These are phyloP conservation scores for Drosophila tropicalis DNA, from an alignment of 1,140 invertebrate species.

Conservation along the genomic window DNA sequence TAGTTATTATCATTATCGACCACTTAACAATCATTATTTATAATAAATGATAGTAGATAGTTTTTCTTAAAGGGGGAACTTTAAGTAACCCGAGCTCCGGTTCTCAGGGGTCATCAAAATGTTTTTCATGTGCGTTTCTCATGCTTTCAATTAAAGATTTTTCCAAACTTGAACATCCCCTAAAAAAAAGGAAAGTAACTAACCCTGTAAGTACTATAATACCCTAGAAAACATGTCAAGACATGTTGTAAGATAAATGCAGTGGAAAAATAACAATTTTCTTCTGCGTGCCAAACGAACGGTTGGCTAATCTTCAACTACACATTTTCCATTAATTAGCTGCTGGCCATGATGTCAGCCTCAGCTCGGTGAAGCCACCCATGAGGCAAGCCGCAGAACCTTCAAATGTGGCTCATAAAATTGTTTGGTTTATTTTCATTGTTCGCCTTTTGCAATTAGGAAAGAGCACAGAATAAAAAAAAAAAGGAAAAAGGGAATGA, in stretches of 20 bases:
- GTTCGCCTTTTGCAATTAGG: slow-evolving; percentile 3
- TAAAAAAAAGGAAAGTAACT: background rate
- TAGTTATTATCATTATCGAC: too few relatives aligned
- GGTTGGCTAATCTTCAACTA: slow-evolving; percentile 16
- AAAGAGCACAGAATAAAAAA: slow-evolving; percentile 20
- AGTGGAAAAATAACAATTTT: slow-evolving; percentile 19
- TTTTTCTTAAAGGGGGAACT: too few relatives aligned
- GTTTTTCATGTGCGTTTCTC: too few relatives aligned
- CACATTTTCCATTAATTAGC: slow-evolving; percentile 23
- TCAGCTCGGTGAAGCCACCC: background rate
- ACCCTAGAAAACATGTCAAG: slow-evolving; percentile 43
- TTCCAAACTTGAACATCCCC: background rate
- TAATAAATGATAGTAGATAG: too few relatives aligned
- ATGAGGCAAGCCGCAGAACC: slow-evolving; percentile 1
- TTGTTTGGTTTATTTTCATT: slow-evolving; percentile 32
- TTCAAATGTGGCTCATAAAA: slow-evolving; percentile 30
- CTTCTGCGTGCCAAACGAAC: slow-evolving; percentile 3
- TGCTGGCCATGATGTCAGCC: slow-evolving; percentile 18
- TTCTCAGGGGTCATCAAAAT: too few relatives aligned
- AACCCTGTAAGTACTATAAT: slow-evolving; percentile 18
- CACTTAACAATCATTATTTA: too few relatives aligned
- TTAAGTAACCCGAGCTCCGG: too few relatives aligned
- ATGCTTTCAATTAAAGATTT: background rate
- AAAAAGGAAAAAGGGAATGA: slow-evolving; percentile 4
- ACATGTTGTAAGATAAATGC: slow-evolving; percentile 51